Evolutionary conservation across 1,140 invertebrate species (phyloP), one percentile per base, ranked within the genome.

Genomic region (Linepithema humile): DNA sequence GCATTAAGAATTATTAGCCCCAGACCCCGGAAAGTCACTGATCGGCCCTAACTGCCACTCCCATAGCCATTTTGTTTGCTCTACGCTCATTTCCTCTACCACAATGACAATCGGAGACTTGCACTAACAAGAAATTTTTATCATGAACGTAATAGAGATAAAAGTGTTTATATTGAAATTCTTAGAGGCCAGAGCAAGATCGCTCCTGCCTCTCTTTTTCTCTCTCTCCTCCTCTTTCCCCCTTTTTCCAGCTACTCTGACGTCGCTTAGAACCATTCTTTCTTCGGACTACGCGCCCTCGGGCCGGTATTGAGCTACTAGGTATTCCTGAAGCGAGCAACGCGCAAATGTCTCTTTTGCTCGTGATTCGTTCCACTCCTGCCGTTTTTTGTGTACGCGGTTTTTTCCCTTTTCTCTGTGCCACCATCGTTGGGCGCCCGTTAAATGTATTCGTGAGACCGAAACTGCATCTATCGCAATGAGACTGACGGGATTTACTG

Each of bases 91-190:
- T 67, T 29, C 83, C 32, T 38, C 10, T 26, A 0, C 10, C 43
- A 45, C 48, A 38, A 48, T 59, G 53, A 62, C 45, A 84, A 43
- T 35, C 26, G 23, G 53, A 38, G 29, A 43, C 15, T n/a, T 38
- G 67, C 35, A 35, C n/a, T 86, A 82, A 85, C 73, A 35, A 77
- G 78, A 85, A 77, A 88, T 86, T 89, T 88, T 88, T 65, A 55
- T 45, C 60, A 53, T 12, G 62, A 29, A 45, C 59, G 78, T 84
- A 83, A 88, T 83, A 83, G 86, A 88, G 83, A 84, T 85, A 86
- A 90, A 83, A 88, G 83, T 85, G 82, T 82, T 91, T n/a, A n/a
- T 91, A 91, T 90, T 90, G 89, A 91, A 89, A 91, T 91, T 91
- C 88, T 87, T 87, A 17, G 45, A 59, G 74, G 12, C 7, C 23